Percentiles rank a stretch among this genome's conserved stretches.
phyloP scores from a whole-genome alignment of 1,140 invertebrate genomes.

The Druon quercuslanigerum region DNA sequence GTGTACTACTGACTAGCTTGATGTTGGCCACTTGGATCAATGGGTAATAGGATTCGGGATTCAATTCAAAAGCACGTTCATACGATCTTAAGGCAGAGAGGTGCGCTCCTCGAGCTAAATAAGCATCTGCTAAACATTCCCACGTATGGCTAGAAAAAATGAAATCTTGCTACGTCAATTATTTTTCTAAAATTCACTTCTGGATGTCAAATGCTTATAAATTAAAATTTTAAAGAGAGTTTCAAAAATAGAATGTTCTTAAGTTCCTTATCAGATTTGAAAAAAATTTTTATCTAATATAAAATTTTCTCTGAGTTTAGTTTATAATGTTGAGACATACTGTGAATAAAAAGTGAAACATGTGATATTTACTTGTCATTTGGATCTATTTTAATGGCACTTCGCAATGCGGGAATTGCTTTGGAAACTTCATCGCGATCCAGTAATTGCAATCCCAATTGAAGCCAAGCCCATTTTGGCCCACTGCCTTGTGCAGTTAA shows the following conservation, averaged over 20 bases:
- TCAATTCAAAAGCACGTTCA: slow-evolving; percentile 83
- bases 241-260: too few species aligned
- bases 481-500: slow-evolving; percentile 75
- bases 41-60: slow-evolving; percentile 83
- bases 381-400: slow-evolving; percentile 84
- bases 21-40: slow-evolving; percentile 88
- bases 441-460: slow-evolving; percentile 86
- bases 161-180: slow-evolving; percentile 29
- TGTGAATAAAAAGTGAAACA: slow-evolving; percentile 27
- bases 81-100: slow-evolving; percentile 91
- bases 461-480: slow-evolving; percentile 87
- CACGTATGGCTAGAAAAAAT: slow-evolving; percentile 79
- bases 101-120: slow-evolving; percentile 87
- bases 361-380: slow-evolving; percentile 77
- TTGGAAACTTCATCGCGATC: slow-evolving; percentile 82
- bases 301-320: too few species aligned
- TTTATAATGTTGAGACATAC: too few species aligned
- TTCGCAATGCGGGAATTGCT: slow-evolving; percentile 86
- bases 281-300: too few species aligned
- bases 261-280: too few species aligned
- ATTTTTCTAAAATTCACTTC: not conserved
- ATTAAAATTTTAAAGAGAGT: too few species aligned
- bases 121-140: slow-evolving; percentile 93
- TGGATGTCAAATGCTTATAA: too few species aligned
- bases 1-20: slow-evolving; percentile 77